Evolutionary conservation across 2,888 invertebrate genomes (phyloP).

Genomic region (Amiota mariae): DNA sequence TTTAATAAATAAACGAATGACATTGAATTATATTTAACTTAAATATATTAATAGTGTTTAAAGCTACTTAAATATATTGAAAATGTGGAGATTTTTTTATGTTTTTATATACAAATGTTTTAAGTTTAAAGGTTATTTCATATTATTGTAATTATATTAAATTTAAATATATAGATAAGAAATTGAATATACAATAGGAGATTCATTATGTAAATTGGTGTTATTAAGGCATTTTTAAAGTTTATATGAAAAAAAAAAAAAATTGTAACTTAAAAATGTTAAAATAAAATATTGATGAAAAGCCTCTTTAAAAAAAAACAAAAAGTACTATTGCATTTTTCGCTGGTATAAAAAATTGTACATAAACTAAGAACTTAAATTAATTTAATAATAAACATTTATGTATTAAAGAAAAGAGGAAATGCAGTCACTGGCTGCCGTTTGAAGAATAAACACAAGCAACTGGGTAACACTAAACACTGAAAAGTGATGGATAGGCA

Average conservation of each 20-base stretch:
- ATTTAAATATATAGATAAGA: not conserved
- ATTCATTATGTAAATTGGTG: not conserved
- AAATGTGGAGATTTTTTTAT: too few relatives aligned
- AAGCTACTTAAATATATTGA: not conserved
- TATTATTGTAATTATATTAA: constrained; percentile 4
- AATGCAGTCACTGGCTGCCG: constrained; percentile 62
- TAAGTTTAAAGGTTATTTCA: not conserved
- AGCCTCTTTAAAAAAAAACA: constrained; percentile 26
- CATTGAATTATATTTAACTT: not conserved
- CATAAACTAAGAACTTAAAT: constrained; percentile 5
- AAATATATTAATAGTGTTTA: constrained; percentile 6
- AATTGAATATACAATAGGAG: constrained; percentile 12
- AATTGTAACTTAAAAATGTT: not conserved
- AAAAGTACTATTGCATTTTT: constrained; percentile 31
- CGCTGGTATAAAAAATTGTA: not conserved
- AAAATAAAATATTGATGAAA: constrained; percentile 23
- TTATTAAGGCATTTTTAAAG: constrained; percentile 1
- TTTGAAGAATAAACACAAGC: constrained; percentile 30
- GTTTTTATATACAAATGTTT: too few relatives aligned
- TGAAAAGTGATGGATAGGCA: not conserved
- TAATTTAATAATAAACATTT: not conserved
- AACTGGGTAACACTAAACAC: constrained; percentile 39
- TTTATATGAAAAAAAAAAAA: constrained; percentile 5
- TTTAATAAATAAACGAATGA: constrained; percentile 15
- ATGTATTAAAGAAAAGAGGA: constrained; percentile 15